A percentile compares a stretch with the other conserved stretches of the same genome.
phyloP scores from a whole-genome alignment of 2,888 invertebrate species.

The Rhogogaster chlorosoma region DNA sequence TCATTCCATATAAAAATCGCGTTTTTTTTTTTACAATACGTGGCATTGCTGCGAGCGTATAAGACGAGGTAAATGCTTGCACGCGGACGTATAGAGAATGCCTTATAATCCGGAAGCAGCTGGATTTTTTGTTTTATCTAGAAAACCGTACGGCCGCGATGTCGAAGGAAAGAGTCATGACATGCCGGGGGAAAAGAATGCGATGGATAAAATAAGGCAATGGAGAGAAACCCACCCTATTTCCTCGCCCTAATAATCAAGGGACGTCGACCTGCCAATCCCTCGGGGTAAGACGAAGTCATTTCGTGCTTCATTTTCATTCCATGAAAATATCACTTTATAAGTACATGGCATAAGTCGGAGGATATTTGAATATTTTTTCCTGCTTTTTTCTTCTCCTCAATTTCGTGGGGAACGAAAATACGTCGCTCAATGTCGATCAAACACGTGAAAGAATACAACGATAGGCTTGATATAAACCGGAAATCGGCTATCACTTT shows the following conservation, averaged over 20 bases:
- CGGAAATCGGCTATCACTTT: constrained; percentile 7
- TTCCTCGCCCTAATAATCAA: constrained; percentile 43
- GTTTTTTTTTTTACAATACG: neutral
- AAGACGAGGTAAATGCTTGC: neutral
- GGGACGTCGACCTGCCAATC: neutral
- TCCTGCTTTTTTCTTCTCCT: neutral
- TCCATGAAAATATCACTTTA: constrained; percentile 11
- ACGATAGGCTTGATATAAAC: neutral
- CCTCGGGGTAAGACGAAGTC: constrained; percentile 19
- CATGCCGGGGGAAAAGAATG: neutral
- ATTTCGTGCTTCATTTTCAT: constrained; percentile 29
- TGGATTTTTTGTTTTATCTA: neutral
- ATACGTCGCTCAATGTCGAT: neutral
- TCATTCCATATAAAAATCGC: neutral
- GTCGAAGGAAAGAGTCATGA: neutral
- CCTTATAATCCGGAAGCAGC: neutral
- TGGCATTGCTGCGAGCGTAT: neutral
- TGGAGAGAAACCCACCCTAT: neutral
- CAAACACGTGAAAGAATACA: neutral
- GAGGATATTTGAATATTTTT: neutral
- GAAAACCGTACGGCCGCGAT: neutral
- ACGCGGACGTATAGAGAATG: neutral
- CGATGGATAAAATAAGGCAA: neutral
- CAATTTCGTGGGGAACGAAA: neutral
- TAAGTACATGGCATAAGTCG: neutral